Evolutionary conservation across 2,113 vertebrate genomes (phyloP), one percentile per base, ranked within the genome.

Genomic region (Holacanthus passer): DNA sequence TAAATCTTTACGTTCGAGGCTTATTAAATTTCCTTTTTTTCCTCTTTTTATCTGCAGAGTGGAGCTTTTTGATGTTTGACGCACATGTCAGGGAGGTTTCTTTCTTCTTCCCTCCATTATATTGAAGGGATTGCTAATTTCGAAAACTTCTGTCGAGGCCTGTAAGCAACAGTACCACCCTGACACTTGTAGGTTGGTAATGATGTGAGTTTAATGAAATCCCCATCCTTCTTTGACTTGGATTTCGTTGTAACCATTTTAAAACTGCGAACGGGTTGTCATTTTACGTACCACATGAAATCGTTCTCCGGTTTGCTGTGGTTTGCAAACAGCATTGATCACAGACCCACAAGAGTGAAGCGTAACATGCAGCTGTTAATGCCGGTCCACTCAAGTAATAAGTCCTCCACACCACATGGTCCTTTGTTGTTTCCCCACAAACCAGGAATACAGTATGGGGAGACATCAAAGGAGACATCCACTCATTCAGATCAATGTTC

Each of bases 1-100:
- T 93, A 94, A 93, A 92, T 89, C 88, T 88, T 83, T 84, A 77
- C 65, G 53, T 87, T 24, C 56, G 68, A 70, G 70, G 56, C 77
- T 91, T 91, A 88, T 91, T 87, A 88, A 79, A 71, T 82, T 91
- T 68, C 76, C 52, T 77, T 53, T 32, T 82, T 76, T 59, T 39
- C n/a, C n/a, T 14, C 20, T 29, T 82, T 58, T 59, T 73, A 65
- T 87, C 80, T 81, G 37, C 56, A 70, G 65, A 62, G 27, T 24
- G 45, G 19, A 63, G 35, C 20, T 29, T 75, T 92, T 91, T 91
- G 81, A 94, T 89, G 89, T 87, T 79, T 65, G 85, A 81, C 90
- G 76, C 90, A 84, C 77, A 88, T 88, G 85, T 81, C 81, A 47
- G 31, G 19, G 58, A 77, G 68, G 59, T 78, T 88, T 86, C 66